Conservation (phyloP, 2,797 vertebrate genomes). For the Alauda arvensis region DNA sequence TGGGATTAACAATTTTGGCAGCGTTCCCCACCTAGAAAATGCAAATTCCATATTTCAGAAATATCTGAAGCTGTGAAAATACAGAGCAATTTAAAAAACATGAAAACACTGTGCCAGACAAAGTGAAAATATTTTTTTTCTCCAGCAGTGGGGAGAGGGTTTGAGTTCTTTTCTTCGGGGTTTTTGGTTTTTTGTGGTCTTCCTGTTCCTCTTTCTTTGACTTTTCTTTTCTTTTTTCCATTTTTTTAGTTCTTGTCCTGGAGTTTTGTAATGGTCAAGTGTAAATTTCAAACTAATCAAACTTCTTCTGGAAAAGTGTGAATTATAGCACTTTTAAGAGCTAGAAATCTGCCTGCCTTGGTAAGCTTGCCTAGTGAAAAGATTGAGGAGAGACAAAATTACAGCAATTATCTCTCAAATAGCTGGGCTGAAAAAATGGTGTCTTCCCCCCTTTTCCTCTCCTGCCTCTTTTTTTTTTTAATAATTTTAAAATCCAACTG, state of each 20-base stretch:
- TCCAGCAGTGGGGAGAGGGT: neutral
- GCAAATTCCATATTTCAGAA: constrained; percentile 48
- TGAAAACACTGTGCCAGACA: neutral
- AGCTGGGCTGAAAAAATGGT: neutral
- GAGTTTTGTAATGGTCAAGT: constrained; percentile 16
- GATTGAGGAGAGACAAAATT: constrained; percentile 31
- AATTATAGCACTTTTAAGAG: neutral
- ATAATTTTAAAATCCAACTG: neutral
- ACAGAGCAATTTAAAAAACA: constrained; percentile 24
- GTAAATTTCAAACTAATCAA: constrained; percentile 25
- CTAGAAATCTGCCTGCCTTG: neutral
- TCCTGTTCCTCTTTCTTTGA: neutral
- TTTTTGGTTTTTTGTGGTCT: neutral
- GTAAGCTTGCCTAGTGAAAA: neutral
- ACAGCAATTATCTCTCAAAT: constrained; percentile 25
- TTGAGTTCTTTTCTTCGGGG: neutral
- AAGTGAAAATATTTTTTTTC: neutral
- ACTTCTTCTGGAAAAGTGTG: neutral
- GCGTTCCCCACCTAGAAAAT: constrained; percentile 51
- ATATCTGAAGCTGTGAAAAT: constrained; percentile 50
- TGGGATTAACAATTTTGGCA: constrained; percentile 62
- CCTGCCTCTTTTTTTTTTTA: neutral
- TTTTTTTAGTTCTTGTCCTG: neutral
- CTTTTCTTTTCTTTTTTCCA: neutral
- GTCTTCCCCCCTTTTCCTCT: neutral